A percentile compares a stretch with the other conserved stretches of the same genome.
Conservation (phyloP, 2,888 invertebrate species). For the Amphipoea oculea region DNA sequence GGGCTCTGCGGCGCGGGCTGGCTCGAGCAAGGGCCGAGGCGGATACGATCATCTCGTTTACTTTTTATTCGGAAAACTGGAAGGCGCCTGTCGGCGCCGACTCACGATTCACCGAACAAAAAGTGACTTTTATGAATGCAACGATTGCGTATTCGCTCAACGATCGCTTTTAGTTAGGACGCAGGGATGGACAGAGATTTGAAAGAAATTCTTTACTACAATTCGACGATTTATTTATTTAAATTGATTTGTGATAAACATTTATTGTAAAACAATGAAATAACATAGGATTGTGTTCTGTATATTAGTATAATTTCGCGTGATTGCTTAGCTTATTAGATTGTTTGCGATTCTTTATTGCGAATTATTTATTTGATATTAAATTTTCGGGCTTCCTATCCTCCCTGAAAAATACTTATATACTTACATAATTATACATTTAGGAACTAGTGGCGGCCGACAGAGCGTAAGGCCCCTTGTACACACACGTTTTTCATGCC, state of each 20-base stretch:
- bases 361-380: not conserved
- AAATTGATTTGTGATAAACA: conserved; percentile 32
- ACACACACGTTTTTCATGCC: not conserved
- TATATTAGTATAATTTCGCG: conserved; percentile 28
- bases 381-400: not conserved
- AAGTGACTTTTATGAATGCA: not conserved
- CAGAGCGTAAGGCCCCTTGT: not conserved
- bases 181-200: not conserved
- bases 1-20: not conserved
- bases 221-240: conserved; percentile 26
- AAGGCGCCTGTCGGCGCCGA: not conserved
- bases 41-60: not conserved
- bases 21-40: not conserved
- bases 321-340: conserved; percentile 12
- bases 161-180: not conserved
- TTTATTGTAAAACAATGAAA: conserved; percentile 46
- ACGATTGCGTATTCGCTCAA: not conserved
- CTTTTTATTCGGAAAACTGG: not conserved
- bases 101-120: not conserved
- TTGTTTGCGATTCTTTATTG: not conserved
- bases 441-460: not conserved
- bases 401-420: not conserved
- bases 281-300: conserved; percentile 15
- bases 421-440: not conserved
- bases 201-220: conserved; percentile 23